A percentile compares a stretch with the other conserved stretches of the same genome.
phyloP scores from a whole-genome alignment of 2,113 vertebrate genomes.

The Dicentrarchus labrax region DNA sequence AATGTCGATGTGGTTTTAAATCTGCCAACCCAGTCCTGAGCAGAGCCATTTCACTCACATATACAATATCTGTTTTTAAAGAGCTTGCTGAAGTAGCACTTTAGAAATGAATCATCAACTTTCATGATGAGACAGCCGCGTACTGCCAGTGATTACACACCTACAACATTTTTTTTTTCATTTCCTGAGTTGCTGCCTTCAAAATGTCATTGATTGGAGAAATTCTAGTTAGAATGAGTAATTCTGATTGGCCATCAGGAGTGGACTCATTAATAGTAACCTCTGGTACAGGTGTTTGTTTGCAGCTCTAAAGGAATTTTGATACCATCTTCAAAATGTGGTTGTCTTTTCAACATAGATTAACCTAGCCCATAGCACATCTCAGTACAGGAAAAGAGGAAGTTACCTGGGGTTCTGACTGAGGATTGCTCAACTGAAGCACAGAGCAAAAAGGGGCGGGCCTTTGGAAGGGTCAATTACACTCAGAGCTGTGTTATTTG shows the following conservation, averaged over 20 bases:
- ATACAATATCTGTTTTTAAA: not conserved
- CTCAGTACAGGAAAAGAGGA: too few species aligned
- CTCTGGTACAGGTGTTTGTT: not conserved
- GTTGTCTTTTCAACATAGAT: too few species aligned
- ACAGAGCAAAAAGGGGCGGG: too few species aligned
- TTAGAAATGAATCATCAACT: not conserved
- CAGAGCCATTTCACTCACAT: too few species aligned
- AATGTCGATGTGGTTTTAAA: not conserved
- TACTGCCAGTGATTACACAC: not conserved
- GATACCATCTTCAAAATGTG: too few species aligned
- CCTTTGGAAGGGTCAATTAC: too few species aligned
- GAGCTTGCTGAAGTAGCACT: not conserved
- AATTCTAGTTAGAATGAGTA: too few species aligned
- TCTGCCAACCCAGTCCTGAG: not conserved
- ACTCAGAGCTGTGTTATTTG: not conserved
- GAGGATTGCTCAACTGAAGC: too few species aligned
- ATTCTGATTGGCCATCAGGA: not conserved
- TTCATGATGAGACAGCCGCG: not conserved
- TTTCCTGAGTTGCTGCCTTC: not conserved
- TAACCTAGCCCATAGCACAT: too few species aligned
- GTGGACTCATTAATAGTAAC: not conserved
- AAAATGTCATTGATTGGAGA: not conserved
- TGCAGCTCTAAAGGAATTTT: not conserved
- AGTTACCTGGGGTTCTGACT: too few species aligned
- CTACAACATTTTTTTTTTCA: too few species aligned